Conservation (phyloP, 2,113 vertebrate genomes). For the Serinus canaria region DNA sequence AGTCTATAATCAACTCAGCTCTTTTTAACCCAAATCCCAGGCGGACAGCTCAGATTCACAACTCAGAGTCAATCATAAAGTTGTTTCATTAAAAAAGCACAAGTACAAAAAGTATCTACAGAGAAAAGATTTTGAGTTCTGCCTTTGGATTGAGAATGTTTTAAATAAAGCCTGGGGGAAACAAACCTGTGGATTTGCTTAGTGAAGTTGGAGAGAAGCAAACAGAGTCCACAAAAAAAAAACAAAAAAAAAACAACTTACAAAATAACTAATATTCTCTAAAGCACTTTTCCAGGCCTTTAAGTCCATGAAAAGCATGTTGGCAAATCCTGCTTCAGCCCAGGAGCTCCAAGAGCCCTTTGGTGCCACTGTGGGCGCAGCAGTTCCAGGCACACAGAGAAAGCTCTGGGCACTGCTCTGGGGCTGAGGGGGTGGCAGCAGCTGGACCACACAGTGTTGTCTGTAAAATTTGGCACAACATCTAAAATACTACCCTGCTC, state of each 20-base stretch:
- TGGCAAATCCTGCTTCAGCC: not conserved
- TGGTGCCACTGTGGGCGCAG: not conserved
- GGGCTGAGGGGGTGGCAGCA: not conserved
- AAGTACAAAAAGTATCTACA: not conserved
- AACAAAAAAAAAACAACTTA: not conserved
- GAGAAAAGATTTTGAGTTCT: not conserved
- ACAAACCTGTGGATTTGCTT: not conserved
- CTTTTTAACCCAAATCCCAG: not conserved
- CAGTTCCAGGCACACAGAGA: accelerated
- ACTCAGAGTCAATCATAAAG: not conserved
- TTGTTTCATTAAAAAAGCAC: not conserved
- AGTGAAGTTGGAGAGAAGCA: not conserved
- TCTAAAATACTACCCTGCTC: not conserved
- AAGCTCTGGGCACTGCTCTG: accelerated
- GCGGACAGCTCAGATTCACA: not conserved
- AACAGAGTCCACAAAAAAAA: not conserved
- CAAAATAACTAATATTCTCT: not conserved
- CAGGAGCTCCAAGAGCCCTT: not conserved
- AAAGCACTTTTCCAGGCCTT: not conserved
- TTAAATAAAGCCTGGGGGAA: not conserved
- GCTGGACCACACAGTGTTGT: not conserved
- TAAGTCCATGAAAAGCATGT: not conserved
- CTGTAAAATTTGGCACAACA: not conserved
- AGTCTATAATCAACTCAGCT: not conserved
- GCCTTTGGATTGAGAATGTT: not conserved